Evolutionary conservation across 2,113 vertebrate genomes (phyloP).

Genomic region (Salvator merianae): DNA sequence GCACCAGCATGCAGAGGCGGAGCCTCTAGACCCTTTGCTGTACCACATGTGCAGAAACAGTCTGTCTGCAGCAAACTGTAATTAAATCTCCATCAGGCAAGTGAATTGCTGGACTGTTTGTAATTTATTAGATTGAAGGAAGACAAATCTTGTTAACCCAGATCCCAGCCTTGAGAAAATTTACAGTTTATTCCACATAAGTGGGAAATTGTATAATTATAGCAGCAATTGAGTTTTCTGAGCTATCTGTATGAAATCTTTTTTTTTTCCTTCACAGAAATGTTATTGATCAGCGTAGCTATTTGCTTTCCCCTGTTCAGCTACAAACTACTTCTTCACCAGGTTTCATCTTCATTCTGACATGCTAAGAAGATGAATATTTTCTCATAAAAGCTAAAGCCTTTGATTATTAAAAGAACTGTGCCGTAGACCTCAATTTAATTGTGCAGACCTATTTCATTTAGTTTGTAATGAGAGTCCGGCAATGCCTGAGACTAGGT

Average conservation of each 20-base stretch:
- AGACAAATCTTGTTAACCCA: background rate
- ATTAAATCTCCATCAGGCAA: too few relatives aligned
- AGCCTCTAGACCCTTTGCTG: too few relatives aligned
- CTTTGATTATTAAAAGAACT: background rate
- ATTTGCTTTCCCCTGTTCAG: background rate
- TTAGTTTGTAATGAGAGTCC: background rate
- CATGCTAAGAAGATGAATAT: background rate
- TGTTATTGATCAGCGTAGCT: background rate
- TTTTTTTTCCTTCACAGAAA: background rate
- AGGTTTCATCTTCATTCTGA: background rate
- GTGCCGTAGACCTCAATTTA: background rate
- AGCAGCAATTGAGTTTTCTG: background rate
- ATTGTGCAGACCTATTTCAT: background rate
- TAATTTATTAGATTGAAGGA: background rate
- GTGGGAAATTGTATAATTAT: background rate
- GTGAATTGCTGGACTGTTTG: too few relatives aligned
- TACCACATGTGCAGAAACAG: too few relatives aligned
- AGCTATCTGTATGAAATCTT: background rate
- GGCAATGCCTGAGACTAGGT: background rate
- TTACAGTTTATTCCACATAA: background rate
- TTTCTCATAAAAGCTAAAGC: background rate
- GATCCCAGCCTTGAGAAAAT: background rate
- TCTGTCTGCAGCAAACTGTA: too few relatives aligned
- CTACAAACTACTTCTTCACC: accelerated
- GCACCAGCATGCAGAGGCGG: too few relatives aligned